Evolutionary conservation across 2,888 invertebrate species (phyloP).

Genomic region (Drosophila engyochracea): DNA sequence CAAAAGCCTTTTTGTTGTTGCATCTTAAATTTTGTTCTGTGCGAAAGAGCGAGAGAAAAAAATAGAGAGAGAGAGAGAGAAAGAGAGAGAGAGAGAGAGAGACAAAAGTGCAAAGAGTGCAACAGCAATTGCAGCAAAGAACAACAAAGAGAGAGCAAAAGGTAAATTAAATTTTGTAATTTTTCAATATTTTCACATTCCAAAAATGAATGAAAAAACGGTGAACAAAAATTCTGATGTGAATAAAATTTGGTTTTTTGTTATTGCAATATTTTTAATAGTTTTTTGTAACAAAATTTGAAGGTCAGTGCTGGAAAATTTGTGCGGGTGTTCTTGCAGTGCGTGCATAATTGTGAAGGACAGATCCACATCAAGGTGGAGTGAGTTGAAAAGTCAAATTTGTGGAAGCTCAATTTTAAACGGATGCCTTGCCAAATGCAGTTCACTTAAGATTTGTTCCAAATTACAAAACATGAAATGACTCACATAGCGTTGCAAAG

Average conservation of each 20-base stretch:
- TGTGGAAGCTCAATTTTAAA: neutral
- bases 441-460: neutral
- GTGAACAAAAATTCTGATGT: slow-evolving; percentile 7
- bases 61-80: slow-evolving; percentile 13
- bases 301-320: slow-evolving; percentile 43
- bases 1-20: slow-evolving; percentile 19
- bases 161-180: slow-evolving; percentile 41
- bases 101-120: slow-evolving; percentile 32
- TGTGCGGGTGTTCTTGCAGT: slow-evolving; percentile 10
- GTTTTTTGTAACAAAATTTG: slow-evolving; percentile 12
- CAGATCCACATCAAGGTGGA: neutral
- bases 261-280: neutral
- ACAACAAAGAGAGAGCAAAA: slow-evolving; percentile 33
- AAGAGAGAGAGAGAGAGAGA: slow-evolving; percentile 3
- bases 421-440: neutral
- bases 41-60: slow-evolving; percentile 5
- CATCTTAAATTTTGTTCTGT: slow-evolving; percentile 22
- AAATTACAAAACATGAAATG: neutral
- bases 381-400: neutral
- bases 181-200: slow-evolving; percentile 10
- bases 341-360: slow-evolving; percentile 1
- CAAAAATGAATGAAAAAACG: neutral
- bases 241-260: neutral
- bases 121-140: slow-evolving; percentile 33
- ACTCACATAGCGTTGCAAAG: neutral